Percentiles rank a stretch among this genome's conserved stretches.
Evolutionary conservation across 2,113 vertebrate genomes (phyloP).

Genomic region (Sander lucioperca): DNA sequence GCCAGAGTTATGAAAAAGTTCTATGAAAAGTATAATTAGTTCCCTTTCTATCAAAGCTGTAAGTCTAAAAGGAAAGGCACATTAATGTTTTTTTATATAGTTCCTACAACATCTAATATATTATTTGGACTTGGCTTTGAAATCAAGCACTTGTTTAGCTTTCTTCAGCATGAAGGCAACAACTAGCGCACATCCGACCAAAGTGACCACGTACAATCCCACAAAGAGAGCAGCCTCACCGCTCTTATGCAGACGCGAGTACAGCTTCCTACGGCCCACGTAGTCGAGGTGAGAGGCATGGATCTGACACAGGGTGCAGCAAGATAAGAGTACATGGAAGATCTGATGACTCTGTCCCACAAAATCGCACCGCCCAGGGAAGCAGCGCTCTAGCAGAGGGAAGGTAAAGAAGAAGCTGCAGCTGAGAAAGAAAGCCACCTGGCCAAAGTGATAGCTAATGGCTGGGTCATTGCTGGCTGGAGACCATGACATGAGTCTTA

Average conservation of each 20-base stretch:
- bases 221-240: constrained; percentile 79
- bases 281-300: constrained; percentile 90
- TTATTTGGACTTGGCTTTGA: constrained; percentile 79
- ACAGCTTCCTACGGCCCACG: constrained; percentile 81
- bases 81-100: neutral
- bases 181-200: constrained; percentile 81
- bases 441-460: constrained; percentile 75
- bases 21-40: neutral
- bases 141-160: constrained; percentile 79
- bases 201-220: constrained; percentile 81
- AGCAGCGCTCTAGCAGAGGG: constrained; percentile 88
- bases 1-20: neutral
- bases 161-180: constrained; percentile 82
- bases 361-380: constrained; percentile 90
- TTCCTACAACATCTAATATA: neutral
- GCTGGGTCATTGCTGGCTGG: constrained; percentile 50
- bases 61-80: constrained; percentile 22
- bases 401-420: constrained; percentile 90
- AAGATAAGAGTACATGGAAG: constrained; percentile 89
- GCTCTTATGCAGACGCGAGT: constrained; percentile 80
- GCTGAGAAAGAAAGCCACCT: constrained; percentile 89
- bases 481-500: constrained; percentile 79
- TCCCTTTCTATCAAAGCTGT: constrained; percentile 22
- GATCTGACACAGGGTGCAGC: constrained; percentile 92
- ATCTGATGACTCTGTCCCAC: constrained; percentile 93